phyloP scores from a whole-genome alignment of 2,888 invertebrate genomes.

The Quadroppia sp. region DNA sequence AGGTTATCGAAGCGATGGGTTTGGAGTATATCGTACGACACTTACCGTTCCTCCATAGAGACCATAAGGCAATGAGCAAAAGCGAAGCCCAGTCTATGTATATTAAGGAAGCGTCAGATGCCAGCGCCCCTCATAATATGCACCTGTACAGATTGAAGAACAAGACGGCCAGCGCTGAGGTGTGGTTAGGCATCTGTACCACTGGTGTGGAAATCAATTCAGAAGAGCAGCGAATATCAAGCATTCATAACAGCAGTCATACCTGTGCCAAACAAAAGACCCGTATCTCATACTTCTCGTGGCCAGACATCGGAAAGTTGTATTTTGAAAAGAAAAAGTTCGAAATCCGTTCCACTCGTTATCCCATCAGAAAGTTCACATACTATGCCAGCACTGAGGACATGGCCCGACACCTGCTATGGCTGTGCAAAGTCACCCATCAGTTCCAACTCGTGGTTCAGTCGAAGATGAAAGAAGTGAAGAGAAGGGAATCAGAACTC shows the following conservation, averaged over 20 bases:
- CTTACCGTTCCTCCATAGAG: slow-evolving; percentile 72
- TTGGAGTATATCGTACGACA: slow-evolving; percentile 57
- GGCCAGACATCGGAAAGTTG: slow-evolving; percentile 92
- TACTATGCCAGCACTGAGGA: slow-evolving; percentile 88
- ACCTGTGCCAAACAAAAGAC: slow-evolving; percentile 46
- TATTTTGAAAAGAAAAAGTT: slow-evolving; percentile 97
- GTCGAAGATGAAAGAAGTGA: slow-evolving; percentile 74
- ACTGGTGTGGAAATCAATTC: slow-evolving; percentile 82
- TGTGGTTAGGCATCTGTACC: slow-evolving; percentile 85
- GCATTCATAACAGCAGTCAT: slow-evolving; percentile 42
- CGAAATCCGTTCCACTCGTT: slow-evolving; percentile 83
- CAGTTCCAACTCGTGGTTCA: slow-evolving; percentile 85
- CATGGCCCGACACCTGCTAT: slow-evolving; percentile 83
- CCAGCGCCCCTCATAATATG: slow-evolving; percentile 78
- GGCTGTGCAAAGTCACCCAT: slow-evolving; percentile 85
- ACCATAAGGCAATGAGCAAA: slow-evolving; percentile 71
- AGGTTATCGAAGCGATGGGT: slow-evolving; percentile 58
- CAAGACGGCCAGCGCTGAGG: slow-evolving; percentile 60
- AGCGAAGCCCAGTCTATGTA: slow-evolving; percentile 79
- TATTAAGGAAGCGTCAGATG: slow-evolving; percentile 78
- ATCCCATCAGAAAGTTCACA: slow-evolving; percentile 62
- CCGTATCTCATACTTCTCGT: slow-evolving; percentile 73
- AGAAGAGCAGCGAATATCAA: slow-evolving; percentile 51
- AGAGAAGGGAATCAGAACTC: slow-evolving; percentile 71
- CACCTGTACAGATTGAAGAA: slow-evolving; percentile 71